Conservation (phyloP, 2,888 invertebrate species). For the Athalia rosae region DNA sequence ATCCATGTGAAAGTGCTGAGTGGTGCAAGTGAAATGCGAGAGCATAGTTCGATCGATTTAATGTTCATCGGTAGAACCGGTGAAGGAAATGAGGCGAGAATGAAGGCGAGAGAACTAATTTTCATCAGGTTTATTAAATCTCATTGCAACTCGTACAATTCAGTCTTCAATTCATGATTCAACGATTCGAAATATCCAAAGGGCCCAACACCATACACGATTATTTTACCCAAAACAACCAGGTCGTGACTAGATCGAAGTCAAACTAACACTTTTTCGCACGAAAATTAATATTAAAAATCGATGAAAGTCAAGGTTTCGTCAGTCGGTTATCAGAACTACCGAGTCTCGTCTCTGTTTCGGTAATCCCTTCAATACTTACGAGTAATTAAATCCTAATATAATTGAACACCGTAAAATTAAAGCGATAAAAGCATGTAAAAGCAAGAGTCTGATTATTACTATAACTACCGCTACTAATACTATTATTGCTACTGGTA, state of each 20-base stretch:
- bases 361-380: too few species aligned
- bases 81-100: constrained; percentile 22
- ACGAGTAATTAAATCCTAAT: too few species aligned
- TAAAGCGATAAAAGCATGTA: background rate
- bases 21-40: background rate
- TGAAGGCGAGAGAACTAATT: constrained; percentile 28
- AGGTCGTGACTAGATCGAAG: too few species aligned
- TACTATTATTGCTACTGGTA: background rate
- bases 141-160: constrained; percentile 23
- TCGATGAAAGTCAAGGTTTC: too few species aligned
- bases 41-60: background rate
- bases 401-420: too few species aligned
- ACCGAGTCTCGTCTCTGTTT: too few species aligned
- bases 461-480: too few species aligned
- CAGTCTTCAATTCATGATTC: constrained; percentile 1
- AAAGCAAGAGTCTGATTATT: background rate
- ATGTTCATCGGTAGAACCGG: constrained; percentile 7
- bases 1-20: background rate
- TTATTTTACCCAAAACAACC: too few species aligned
- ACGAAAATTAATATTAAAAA: too few species aligned
- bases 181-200: background rate
- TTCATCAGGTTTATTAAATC: constrained; percentile 33
- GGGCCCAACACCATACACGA: background rate
- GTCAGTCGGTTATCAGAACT: too few species aligned
- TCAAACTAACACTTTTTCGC: too few species aligned